Conservation (phyloP, 2,113 vertebrate genomes). For the Pituophis catenifer region DNA sequence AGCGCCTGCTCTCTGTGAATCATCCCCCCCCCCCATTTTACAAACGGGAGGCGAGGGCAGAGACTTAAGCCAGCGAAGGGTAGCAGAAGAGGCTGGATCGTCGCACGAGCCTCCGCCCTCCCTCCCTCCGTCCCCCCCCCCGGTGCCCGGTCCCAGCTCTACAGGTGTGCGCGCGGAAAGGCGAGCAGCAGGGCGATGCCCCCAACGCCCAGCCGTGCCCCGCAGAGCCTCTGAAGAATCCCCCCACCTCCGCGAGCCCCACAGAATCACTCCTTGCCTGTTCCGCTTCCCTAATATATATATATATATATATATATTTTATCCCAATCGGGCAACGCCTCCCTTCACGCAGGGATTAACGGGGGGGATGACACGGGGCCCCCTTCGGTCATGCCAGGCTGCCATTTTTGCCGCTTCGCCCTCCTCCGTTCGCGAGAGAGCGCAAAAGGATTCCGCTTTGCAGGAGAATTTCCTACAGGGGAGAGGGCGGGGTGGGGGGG, state of each 20-base stretch:
- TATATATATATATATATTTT: neutral
- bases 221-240: neutral
- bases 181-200: slow-evolving; percentile 1
- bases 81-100: slow-evolving; percentile 19
- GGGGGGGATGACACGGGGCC: neutral
- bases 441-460: neutral
- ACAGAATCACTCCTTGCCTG: neutral
- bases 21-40: neutral
- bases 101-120: neutral
- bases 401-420: slow-evolving; percentile 62
- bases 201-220: neutral
- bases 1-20: neutral
- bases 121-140: too few relatives aligned
- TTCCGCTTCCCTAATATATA: neutral
- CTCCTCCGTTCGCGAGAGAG: slow-evolving; percentile 49
- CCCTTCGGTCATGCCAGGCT: slow-evolving; percentile 65
- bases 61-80: neutral
- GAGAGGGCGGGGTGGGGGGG: neutral
- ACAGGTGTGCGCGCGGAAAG: slow-evolving; percentile 10
- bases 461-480: neutral
- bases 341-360: neutral
- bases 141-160: neutral
- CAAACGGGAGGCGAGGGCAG: neutral
- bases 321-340: neutral
- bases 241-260: neutral